A percentile compares a stretch with the other conserved stretches of the same genome.
Conservation (phyloP, 2,888 invertebrate species). For the Drosophila mulleri region DNA sequence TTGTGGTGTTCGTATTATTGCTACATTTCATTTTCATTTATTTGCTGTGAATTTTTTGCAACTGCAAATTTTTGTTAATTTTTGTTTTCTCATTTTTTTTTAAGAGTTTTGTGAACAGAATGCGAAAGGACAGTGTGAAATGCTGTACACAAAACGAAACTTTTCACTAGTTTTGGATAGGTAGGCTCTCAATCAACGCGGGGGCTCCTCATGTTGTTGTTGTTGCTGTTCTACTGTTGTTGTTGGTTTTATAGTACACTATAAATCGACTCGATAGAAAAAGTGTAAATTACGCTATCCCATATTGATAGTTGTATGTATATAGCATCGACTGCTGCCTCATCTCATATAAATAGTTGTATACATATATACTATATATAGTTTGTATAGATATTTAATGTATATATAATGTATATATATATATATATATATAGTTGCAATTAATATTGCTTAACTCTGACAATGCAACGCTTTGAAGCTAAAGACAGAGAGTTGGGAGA, state of each 20-base stretch:
- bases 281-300: constrained; percentile 78
- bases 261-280: constrained; percentile 79
- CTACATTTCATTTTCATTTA: constrained; percentile 36
- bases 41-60: constrained; percentile 41
- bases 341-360: constrained; percentile 70
- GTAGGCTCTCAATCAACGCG: constrained; percentile 46
- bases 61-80: constrained; percentile 49
- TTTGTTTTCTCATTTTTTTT: constrained; percentile 38
- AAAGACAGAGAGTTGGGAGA: constrained; percentile 63
- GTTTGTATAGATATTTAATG: constrained; percentile 70
- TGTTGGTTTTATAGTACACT: constrained; percentile 65
- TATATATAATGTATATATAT: constrained; percentile 43
- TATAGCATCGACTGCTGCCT: constrained; percentile 53
- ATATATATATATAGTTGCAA: constrained; percentile 57
- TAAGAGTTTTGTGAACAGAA: constrained; percentile 40
- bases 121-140: constrained; percentile 55
- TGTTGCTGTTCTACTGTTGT: constrained; percentile 47
- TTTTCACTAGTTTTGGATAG: constrained; percentile 39
- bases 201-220: constrained; percentile 42
- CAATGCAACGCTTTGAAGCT: constrained; percentile 77
- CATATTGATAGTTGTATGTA: constrained; percentile 70
- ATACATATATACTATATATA: constrained; percentile 68
- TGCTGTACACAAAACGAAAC: constrained; percentile 59
- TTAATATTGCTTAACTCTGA: constrained; percentile 74
- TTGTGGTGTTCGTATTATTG: constrained; percentile 44